These are phyloP conservation scores for Pagrus major DNA, from an alignment of 2,113 vertebrate species.

Conservation along the genomic window DNA sequence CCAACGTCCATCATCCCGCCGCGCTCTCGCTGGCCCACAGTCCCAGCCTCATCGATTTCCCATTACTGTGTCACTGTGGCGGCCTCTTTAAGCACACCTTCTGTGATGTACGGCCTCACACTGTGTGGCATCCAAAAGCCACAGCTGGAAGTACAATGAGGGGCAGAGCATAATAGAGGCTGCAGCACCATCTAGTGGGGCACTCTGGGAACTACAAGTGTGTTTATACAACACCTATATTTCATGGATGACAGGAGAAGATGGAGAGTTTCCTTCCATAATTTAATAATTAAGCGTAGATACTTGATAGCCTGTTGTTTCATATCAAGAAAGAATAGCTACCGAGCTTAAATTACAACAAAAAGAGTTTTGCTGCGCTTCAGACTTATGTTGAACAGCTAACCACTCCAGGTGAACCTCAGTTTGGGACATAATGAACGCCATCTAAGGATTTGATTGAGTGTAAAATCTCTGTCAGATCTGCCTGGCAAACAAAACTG, in stretches of 20 bases:
- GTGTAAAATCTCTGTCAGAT: not conserved
- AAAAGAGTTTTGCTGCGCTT: too few species aligned
- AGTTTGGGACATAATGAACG: not conserved
- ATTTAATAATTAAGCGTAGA: not conserved
- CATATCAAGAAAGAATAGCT: not conserved
- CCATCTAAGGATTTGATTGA: not conserved
- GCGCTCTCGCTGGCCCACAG: slow-evolving; percentile 60
- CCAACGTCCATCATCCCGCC: slow-evolving; percentile 73
- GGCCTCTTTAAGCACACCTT: slow-evolving; percentile 80
- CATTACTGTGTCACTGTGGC: slow-evolving; percentile 79
- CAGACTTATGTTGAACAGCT: not conserved
- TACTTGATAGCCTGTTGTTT: not conserved
- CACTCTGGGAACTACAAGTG: not conserved
- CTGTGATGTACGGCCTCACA: slow-evolving; percentile 72
- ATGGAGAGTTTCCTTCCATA: not conserved
- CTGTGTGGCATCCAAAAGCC: slow-evolving; percentile 40
- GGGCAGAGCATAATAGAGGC: not conserved
- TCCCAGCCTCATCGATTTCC: slow-evolving; percentile 81
- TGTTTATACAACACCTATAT: not conserved
- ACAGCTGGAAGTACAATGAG: not conserved
- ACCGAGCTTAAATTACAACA: not conserved
- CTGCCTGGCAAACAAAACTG: not conserved
- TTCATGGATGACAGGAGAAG: not conserved
- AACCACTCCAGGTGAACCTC: not conserved
- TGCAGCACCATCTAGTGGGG: slow-evolving; percentile 70